Evolutionary conservation across 2,797 vertebrate genomes (phyloP).

Genomic region (Gymnocypris eckloni): DNA sequence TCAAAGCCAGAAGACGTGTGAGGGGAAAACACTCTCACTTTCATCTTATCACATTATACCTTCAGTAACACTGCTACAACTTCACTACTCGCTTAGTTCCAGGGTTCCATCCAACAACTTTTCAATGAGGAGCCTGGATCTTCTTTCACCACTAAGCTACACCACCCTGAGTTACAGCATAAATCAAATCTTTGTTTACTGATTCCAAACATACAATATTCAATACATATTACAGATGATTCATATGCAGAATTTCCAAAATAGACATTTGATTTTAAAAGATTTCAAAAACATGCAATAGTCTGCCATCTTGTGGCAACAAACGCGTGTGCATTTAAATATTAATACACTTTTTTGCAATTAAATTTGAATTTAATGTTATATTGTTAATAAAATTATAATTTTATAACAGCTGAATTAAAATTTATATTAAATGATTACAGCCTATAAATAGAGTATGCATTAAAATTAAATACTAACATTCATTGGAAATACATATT

Average conservation of each 20-base stretch:
- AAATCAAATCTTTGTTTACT: not conserved
- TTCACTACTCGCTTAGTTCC: not conserved
- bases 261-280: not conserved
- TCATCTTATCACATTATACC: not conserved
- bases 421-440: too few species aligned
- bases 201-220: not conserved
- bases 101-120: not conserved
- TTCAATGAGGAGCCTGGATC: not conserved
- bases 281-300: not conserved
- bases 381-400: not conserved
- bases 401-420: too few species aligned
- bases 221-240: not conserved
- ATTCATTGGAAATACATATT: not conserved
- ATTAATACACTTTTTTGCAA: not conserved
- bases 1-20: not conserved
- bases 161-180: not conserved
- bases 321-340: not conserved
- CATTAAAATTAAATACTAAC: not conserved
- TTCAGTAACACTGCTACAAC: not conserved
- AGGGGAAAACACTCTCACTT: not conserved
- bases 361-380: not conserved
- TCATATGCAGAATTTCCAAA: not conserved
- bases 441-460: not conserved
- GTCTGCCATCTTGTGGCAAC: slow-evolving; percentile 29
- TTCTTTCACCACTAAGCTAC: not conserved